phyloP scores from a whole-genome alignment of 1,140 invertebrate genomes.

The Medauroidea extradentata region DNA sequence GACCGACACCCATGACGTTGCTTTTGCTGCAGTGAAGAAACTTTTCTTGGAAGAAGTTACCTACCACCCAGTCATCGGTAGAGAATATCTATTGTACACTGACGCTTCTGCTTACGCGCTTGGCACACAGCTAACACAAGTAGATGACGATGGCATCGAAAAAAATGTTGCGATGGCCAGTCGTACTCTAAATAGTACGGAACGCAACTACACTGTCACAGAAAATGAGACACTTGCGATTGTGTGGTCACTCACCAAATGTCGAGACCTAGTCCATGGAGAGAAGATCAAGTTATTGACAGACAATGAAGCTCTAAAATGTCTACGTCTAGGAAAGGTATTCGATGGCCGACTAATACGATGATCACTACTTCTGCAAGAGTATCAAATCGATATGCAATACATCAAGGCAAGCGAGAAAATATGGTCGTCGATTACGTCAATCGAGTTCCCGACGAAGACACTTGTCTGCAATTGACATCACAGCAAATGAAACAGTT shows the following conservation, averaged over 20 bases:
- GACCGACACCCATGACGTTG: conserved; percentile 4
- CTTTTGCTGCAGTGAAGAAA: conserved; percentile 1
- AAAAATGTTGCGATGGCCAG: conserved; percentile 23
- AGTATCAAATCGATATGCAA: background rate
- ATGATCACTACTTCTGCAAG: background rate
- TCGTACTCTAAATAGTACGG: conserved; percentile 22
- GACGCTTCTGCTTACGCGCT: conserved; percentile 4
- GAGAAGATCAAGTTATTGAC: background rate
- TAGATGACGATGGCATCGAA: background rate
- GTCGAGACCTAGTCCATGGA: conserved; percentile 32
- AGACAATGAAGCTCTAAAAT: background rate
- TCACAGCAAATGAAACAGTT: too few species aligned
- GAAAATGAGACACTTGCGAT: conserved; percentile 43
- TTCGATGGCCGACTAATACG: background rate
- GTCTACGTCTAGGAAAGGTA: background rate
- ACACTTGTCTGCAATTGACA: too few species aligned
- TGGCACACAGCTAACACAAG: background rate
- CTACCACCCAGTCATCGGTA: conserved; percentile 18
- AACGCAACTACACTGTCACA: conserved; percentile 37
- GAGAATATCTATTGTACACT: conserved; percentile 20
- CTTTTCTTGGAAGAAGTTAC: background rate
- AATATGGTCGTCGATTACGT: background rate
- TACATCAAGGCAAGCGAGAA: background rate
- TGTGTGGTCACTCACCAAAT: conserved; percentile 39
- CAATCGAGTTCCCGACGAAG: background rate